These are phyloP conservation scores for Phaedon cochleariae DNA, from an alignment of 2,888 invertebrate species.

Conservation along the genomic window DNA sequence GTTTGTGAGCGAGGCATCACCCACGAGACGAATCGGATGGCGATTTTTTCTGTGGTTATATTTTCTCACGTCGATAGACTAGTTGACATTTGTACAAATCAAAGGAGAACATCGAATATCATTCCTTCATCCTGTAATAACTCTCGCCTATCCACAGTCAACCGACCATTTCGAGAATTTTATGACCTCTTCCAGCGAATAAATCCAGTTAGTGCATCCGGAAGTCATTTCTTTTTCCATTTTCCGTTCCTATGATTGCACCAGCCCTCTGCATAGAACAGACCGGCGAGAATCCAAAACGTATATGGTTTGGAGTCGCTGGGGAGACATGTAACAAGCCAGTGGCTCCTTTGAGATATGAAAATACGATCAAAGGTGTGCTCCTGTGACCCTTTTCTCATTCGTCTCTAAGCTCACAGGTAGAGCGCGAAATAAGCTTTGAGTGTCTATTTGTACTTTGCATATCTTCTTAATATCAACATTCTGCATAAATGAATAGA, in stretches of 20 bases:
- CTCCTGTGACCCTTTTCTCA: slow-evolving; percentile 42
- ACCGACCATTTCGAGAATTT: background rate
- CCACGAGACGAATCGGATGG: too few species aligned
- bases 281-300: slow-evolving; percentile 5
- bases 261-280: background rate
- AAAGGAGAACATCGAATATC: background rate
- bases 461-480: slow-evolving; percentile 12
- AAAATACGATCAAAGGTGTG: slow-evolving; percentile 47
- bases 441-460: slow-evolving; percentile 25
- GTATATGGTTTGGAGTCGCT: slow-evolving; percentile 27
- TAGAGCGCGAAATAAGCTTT: slow-evolving; percentile 32
- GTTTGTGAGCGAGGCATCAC: too few species aligned
- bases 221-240: background rate
- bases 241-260: slow-evolving; percentile 10
- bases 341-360: slow-evolving; percentile 44
- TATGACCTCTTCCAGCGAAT: background rate
- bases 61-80: too few species aligned
- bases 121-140: background rate
- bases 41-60: too few species aligned
- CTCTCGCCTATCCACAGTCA: background rate
- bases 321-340: slow-evolving; percentile 41
- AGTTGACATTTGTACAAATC: too few species aligned
- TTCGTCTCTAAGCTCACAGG: slow-evolving; percentile 45
- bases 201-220: background rate
- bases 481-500: too few species aligned